Percentiles rank a stretch among this genome's conserved stretches.
Evolutionary conservation across 2,888 invertebrate genomes (phyloP).

Genomic region (Eilema depressum): DNA sequence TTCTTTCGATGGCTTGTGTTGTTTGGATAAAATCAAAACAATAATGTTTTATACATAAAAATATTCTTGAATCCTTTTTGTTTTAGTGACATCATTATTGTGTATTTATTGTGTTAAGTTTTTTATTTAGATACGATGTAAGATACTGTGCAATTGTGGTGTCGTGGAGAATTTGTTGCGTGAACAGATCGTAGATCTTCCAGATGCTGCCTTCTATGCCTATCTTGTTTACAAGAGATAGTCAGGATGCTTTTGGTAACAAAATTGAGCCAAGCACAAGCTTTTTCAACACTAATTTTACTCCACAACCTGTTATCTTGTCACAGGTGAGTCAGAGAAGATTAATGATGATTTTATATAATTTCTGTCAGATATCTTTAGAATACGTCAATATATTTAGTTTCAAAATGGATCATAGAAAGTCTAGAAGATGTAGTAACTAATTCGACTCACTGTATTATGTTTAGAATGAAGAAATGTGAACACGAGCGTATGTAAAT

Average conservation of each 20-base stretch:
- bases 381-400: slow-evolving; percentile 21
- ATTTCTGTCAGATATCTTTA: slow-evolving; percentile 35
- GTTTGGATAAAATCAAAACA: slow-evolving; percentile 68
- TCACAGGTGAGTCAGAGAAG: slow-evolving; percentile 72
- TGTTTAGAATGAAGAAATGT: slow-evolving; percentile 13
- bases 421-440: slow-evolving; percentile 17
- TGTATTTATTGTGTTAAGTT: slow-evolving; percentile 54
- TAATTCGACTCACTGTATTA: slow-evolving; percentile 13
- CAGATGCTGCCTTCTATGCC: slow-evolving; percentile 87
- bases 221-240: slow-evolving; percentile 79
- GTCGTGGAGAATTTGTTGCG: slow-evolving; percentile 63
- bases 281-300: slow-evolving; percentile 71
- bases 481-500: slow-evolving; percentile 35
- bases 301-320: slow-evolving; percentile 65
- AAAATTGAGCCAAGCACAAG: slow-evolving; percentile 80
- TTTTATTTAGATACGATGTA: slow-evolving; percentile 60
- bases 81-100: slow-evolving; percentile 52
- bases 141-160: slow-evolving; percentile 54
- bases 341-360: slow-evolving; percentile 48
- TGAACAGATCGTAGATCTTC: slow-evolving; percentile 61
- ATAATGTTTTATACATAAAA: slow-evolving; percentile 58
- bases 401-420: slow-evolving; percentile 20
- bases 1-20: slow-evolving; percentile 67
- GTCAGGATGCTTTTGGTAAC: slow-evolving; percentile 84
- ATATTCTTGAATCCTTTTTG: slow-evolving; percentile 55